These are phyloP conservation scores for Genyomyrus donnyi DNA, from an alignment of 2,113 vertebrate species.

Conservation along the genomic window DNA sequence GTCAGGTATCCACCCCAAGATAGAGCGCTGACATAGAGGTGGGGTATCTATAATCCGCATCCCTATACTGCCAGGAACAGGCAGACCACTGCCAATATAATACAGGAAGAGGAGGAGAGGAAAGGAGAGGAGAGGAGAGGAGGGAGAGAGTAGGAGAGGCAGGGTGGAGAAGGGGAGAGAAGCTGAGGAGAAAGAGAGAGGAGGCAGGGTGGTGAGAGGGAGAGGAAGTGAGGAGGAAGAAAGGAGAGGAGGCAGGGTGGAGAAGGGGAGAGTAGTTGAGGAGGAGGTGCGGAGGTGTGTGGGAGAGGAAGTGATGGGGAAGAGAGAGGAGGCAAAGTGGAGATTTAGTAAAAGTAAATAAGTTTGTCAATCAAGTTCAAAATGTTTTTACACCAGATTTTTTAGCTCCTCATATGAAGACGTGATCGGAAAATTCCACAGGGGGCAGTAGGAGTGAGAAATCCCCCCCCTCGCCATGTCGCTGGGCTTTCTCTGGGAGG, in stretches of 20 bases:
- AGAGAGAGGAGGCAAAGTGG: neutral
- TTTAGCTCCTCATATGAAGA: neutral
- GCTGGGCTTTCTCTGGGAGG: neutral
- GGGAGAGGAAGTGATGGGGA: neutral
- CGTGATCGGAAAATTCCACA: neutral
- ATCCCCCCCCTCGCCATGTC: neutral
- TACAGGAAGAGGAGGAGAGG: neutral
- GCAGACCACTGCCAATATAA: neutral
- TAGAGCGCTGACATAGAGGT: neutral
- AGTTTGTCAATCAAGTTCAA: neutral
- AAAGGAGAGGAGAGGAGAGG: neutral
- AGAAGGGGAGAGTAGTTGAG: neutral
- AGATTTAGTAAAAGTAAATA: neutral
- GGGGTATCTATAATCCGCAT: neutral
- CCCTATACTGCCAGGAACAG: neutral
- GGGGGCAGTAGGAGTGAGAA: neutral
- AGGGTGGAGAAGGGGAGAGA: neutral
- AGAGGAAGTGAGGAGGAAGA: neutral
- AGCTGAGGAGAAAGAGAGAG: neutral
- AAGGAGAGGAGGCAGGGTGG: neutral
- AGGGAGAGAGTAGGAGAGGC: neutral
- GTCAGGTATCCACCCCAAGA: neutral
- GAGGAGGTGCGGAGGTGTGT: neutral
- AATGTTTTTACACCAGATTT: neutral
- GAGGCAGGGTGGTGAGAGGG: neutral